Conservation (phyloP, 2,888 invertebrate genomes). For the Trachelus troglodyta region DNA sequence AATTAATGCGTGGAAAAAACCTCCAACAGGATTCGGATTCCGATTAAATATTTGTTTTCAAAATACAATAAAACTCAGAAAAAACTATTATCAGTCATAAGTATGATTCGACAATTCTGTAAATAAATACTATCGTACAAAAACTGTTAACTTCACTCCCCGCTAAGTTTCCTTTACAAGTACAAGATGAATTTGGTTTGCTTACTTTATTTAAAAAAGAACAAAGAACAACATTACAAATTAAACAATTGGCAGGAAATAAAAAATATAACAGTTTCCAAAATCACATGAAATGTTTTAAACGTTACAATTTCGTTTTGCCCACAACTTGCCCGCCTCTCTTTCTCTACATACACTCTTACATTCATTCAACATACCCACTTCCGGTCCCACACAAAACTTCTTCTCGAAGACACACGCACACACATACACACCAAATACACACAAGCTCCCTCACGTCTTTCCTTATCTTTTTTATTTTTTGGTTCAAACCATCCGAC, state of each 20-base stretch:
- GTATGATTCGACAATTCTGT: neutral
- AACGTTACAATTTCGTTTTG: slow-evolving; percentile 55
- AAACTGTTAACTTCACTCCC: neutral
- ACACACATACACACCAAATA: neutral
- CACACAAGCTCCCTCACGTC: neutral
- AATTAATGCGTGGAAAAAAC: slow-evolving; percentile 52
- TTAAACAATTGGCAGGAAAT: slow-evolving; percentile 65
- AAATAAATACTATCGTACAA: neutral
- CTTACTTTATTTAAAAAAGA: slow-evolving; percentile 65
- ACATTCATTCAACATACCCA: neutral
- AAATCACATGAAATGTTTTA: slow-evolving; percentile 65
- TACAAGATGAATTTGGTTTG: slow-evolving; percentile 33
- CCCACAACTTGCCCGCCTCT: neutral
- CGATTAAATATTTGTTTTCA: slow-evolving; percentile 11
- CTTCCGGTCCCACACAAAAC: neutral
- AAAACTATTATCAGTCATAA: neutral
- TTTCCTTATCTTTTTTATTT: neutral
- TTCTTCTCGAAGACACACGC: no score
- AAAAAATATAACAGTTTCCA: slow-evolving; percentile 66
- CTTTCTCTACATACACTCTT: neutral
- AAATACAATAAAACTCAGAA: neutral
- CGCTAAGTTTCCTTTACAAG: neutral
- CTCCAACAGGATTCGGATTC: slow-evolving; percentile 28
- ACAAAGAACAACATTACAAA: slow-evolving; percentile 66
- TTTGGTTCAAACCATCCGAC: neutral